Evolutionary conservation across 2,113 vertebrate genomes (phyloP), one percentile per base, ranked within the genome.

Genomic region (Notechis scutatus): DNA sequence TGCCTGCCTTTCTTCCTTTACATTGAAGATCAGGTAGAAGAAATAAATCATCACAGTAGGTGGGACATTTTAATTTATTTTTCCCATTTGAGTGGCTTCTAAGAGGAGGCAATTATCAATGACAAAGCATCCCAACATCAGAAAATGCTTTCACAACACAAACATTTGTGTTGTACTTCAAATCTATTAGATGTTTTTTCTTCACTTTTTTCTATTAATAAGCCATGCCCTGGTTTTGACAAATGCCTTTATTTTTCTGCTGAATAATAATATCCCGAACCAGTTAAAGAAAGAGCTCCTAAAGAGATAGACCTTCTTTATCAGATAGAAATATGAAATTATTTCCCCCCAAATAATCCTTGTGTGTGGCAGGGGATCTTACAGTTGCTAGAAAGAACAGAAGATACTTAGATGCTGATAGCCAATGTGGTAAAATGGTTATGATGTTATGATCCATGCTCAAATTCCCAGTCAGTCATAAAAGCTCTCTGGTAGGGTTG

Each of bases 181-280:
- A 47, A 1, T 45, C 56, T 3, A 3, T 11, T 95, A n/a, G 89
- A 6, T 18, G 29, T 89, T 92, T 54, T 91, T 93, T 9, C 90
- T 88, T 45, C 0, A 5, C 89, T 90, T 23, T 91, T 0, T 90
- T 55, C 9, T 52, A 26, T 52, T 90, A 91, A 92, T 52, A 9
- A 3, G 23, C 88, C 61, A 0, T 69, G 21, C 47, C 14, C 85
- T 88, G 42, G 87, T 90, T 34, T 81, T 90, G 74, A 42, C 47
- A 57, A 11, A 87, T 85, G 4, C 39, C 95, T 92, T 90, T 95
- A 21, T 29, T 90, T 87, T 45, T 94, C 92, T 93, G 57, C 64
- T 89, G 55, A 85, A n/a, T 94, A n/a, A 93, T 89, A 92, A 21
- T 39, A 54, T 39, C 15, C n/a, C n/a, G 50, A 93, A 52, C 21